A percentile compares a stretch with the other conserved stretches of the same genome.
These are phyloP conservation scores for Hippolais icterina DNA, from an alignment of 2,113 vertebrate species.

Conservation along the genomic window DNA sequence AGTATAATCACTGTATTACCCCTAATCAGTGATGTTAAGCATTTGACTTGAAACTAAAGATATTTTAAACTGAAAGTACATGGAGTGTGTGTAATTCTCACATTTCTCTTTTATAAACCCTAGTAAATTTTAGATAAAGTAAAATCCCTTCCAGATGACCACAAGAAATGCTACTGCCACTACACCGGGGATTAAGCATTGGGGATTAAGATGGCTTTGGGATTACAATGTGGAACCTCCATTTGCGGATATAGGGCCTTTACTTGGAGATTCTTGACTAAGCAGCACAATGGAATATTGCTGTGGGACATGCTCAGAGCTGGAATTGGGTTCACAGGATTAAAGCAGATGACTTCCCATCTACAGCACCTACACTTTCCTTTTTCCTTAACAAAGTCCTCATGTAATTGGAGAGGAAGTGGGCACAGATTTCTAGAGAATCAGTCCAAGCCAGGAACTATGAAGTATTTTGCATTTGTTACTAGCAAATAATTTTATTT, in stretches of 20 bases:
- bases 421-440: neutral
- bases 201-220: neutral
- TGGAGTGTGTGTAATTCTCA: rapidly evolving
- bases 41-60: neutral
- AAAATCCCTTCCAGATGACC: neutral
- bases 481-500: neutral
- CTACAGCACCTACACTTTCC: neutral
- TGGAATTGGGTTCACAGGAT: neutral
- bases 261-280: neutral
- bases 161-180: neutral
- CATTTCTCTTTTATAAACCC: neutral
- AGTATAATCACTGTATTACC: neutral
- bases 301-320: neutral
- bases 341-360: neutral
- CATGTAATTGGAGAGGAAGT: neutral
- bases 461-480: neutral
- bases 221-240: neutral
- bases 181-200: neutral
- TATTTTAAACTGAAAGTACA: neutral
- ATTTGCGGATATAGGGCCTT: rapidly evolving
- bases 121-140: neutral
- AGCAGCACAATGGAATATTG: neutral
- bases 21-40: neutral
- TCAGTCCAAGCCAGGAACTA: neutral
- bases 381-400: neutral